Evolutionary conservation across 1,140 invertebrate genomes (phyloP).

Genomic region (Chionoecetes opilio): DNA sequence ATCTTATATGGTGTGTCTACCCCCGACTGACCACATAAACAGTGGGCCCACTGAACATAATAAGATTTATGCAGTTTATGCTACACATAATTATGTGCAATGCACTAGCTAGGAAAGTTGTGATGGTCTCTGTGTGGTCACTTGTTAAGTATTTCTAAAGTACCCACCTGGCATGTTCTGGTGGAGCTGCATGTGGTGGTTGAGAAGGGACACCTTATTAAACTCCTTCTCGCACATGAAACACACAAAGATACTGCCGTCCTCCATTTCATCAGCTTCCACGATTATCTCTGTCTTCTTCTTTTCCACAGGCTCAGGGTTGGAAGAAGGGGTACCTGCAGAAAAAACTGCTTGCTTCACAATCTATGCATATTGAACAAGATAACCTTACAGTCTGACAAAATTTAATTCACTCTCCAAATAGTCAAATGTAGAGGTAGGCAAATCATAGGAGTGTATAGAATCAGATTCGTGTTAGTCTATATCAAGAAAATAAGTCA

Average conservation of each 20-base stretch:
- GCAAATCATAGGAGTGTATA: no score
- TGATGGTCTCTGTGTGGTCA: no score
- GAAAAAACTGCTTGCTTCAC: neutral
- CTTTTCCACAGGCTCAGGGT: slow-evolving; percentile 3
- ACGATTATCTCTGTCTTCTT: slow-evolving; percentile 62
- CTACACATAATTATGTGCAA: neutral
- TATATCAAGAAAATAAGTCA: no score
- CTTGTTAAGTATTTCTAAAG: neutral
- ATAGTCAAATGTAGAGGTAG: no score
- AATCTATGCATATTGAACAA: no score
- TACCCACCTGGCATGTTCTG: slow-evolving; percentile 69
- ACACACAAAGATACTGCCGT: slow-evolving; percentile 76
- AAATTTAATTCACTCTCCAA: no score
- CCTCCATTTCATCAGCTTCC: slow-evolving; percentile 74
- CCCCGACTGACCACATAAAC: no score
- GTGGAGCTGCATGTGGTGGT: slow-evolving; percentile 72
- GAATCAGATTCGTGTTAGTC: no score
- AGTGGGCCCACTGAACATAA: no score
- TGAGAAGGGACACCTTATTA: slow-evolving; percentile 74
- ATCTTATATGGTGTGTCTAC: no score
- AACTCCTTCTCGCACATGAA: slow-evolving; percentile 77
- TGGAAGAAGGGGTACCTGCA: neutral
- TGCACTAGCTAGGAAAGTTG: neutral
- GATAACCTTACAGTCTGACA: no score
- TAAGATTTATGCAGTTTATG: neutral